Evolutionary conservation across 2,888 invertebrate genomes (phyloP), one percentile per base, ranked within the genome.

Genomic region (Eristalis intricaria): DNA sequence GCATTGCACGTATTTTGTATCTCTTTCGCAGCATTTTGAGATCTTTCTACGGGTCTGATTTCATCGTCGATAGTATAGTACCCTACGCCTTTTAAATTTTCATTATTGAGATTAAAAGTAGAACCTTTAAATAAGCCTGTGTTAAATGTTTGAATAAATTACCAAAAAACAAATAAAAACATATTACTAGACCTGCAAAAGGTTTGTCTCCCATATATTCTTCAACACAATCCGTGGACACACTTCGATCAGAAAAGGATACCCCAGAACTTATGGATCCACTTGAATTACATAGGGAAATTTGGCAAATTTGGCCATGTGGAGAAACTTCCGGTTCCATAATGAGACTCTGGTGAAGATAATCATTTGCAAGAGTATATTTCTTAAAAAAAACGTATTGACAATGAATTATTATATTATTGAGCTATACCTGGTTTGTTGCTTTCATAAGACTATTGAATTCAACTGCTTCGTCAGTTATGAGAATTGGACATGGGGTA

Each of bases 151-250:
- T 68, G 3, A 7, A 43, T 50, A 63, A 13, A 13, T 61, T 23
- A 15, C 10, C 19, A 23, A 3, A 4, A 7, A 63, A 50, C 1
- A 22, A 32, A 15, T 32, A 35, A 19, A 23, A 56, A 0, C 1
- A 19, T 50, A 26, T 38, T 29, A 32, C 13, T 2, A 64, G 19
- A 97, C 97, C 97, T 93, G 97, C 97, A 94, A 97, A 97, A 88
- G 97, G 97, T 88, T 96, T 95, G 92, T 98, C 97, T 85, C 96
- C 96, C 89, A 97, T 95, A 92, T 96, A 97, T 93, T 97, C 97
- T 93, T 97, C 97, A 82, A 97, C 96, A 90, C 95, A 95, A 93
- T 97, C 97, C 7, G 96, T 96, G 89, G 96, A 96, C 2, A 92
- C 90, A 89, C 96, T 96, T 91, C 97, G 97, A 92, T 97, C 96